Conservation (phyloP, 2,888 invertebrate genomes). For the Drosophila sordidapex region DNA sequence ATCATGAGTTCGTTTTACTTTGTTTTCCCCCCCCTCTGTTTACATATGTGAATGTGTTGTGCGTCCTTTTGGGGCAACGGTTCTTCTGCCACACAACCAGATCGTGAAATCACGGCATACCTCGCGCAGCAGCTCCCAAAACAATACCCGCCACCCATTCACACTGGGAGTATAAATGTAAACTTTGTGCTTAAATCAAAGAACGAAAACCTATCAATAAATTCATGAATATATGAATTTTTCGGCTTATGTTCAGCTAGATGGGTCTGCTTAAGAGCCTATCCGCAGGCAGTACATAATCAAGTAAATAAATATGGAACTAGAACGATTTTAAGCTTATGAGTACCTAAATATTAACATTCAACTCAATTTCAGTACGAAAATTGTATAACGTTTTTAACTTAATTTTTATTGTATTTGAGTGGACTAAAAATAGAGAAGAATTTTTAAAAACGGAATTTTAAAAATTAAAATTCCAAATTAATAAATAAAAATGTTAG, state of each 20-base stretch:
- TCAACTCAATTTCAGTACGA: neutral
- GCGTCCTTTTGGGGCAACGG: conserved; percentile 50
- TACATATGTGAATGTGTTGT: conserved; percentile 19
- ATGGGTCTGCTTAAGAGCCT: neutral
- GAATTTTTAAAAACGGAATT: neutral
- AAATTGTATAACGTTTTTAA: neutral
- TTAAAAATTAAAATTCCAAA: neutral
- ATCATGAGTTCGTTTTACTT: conserved; percentile 60
- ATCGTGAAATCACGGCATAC: conserved; percentile 70
- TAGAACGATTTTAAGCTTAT: neutral
- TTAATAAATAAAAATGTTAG: neutral
- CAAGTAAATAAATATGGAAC: neutral
- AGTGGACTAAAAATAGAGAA: too few relatives aligned
- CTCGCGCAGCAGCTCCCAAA: conserved; percentile 39
- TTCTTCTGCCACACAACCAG: conserved; percentile 26
- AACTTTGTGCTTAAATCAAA: neutral
- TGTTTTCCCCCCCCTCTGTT: conserved; percentile 14
- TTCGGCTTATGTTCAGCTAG: neutral
- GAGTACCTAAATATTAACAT: neutral
- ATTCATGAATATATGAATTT: neutral
- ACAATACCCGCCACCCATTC: neutral
- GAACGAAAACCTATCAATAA: neutral
- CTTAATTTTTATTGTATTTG: neutral
- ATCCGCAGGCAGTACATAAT: neutral
- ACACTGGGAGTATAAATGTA: neutral